phyloP scores from a whole-genome alignment of 2,888 invertebrate genomes.

The Zygogramma bicolorata region DNA sequence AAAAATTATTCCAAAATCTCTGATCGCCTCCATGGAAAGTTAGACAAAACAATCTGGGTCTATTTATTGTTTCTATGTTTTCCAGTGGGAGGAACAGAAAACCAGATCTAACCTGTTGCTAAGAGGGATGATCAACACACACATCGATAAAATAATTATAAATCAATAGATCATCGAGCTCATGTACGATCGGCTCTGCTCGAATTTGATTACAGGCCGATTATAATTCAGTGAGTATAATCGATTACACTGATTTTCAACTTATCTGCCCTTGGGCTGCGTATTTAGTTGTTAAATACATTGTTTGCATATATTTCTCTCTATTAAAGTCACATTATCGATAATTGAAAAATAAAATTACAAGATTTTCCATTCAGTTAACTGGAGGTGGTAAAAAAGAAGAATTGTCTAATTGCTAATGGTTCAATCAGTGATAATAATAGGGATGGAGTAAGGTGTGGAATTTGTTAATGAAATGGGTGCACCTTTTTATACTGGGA shows the following conservation, averaged over 20 bases:
- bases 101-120: background rate
- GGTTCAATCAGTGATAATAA: constrained; percentile 31
- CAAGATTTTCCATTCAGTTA: constrained; percentile 36
- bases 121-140: background rate
- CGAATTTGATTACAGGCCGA: constrained; percentile 45
- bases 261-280: constrained; percentile 40
- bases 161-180: constrained; percentile 39
- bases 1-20: too few relatives aligned
- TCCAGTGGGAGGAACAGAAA: too few relatives aligned
- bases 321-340: constrained; percentile 43
- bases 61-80: too few relatives aligned
- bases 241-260: constrained; percentile 48
- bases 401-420: constrained; percentile 31
- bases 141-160: constrained; percentile 38
- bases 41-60: too few relatives aligned
- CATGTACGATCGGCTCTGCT: constrained; percentile 30
- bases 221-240: constrained; percentile 42
- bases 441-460: constrained; percentile 13
- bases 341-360: constrained; percentile 43
- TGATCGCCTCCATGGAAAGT: too few relatives aligned
- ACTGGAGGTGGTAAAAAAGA: constrained; percentile 26
- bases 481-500: too few relatives aligned
- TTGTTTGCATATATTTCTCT: constrained; percentile 42
- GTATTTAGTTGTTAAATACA: constrained; percentile 44
- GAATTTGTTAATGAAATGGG: too few relatives aligned